A percentile compares a stretch with the other conserved stretches of the same genome.
Evolutionary conservation across 2,113 vertebrate genomes (phyloP).

Genomic region (Neotragus moschatus): DNA sequence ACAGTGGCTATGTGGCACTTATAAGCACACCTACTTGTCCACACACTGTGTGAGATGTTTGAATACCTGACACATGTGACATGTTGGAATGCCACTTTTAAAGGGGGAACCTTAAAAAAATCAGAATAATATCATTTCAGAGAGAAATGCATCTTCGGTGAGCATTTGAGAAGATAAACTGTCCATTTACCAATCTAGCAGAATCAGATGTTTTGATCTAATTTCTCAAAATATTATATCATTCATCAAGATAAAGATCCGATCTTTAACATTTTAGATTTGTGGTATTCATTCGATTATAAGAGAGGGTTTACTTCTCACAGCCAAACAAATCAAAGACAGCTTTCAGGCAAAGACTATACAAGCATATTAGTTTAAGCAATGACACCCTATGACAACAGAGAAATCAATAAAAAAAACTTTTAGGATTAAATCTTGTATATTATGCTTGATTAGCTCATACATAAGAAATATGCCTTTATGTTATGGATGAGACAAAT

Average conservation of each 20-base stretch:
- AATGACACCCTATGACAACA: conserved; percentile 41
- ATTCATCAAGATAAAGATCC: conserved; percentile 52
- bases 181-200: background rate
- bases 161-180: conserved; percentile 24
- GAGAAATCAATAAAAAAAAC: conserved; percentile 52
- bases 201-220: background rate
- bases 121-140: conserved; percentile 9
- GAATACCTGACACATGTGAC: background rate
- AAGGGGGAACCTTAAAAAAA: background rate
- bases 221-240: conserved; percentile 48
- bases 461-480: background rate
- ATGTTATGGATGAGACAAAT: background rate
- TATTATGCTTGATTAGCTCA: conserved; percentile 37
- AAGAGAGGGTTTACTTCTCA: conserved; percentile 42
- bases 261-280: conserved; percentile 47
- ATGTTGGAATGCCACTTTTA: background rate
- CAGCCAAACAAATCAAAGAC: conserved; percentile 52
- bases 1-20: background rate
- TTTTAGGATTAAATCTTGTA: conserved; percentile 54
- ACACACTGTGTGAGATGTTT: background rate
- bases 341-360: conserved; percentile 67
- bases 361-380: conserved; percentile 55
- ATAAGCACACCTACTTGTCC: background rate
- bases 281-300: conserved; percentile 58
- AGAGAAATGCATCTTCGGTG: conserved; percentile 8